Evolutionary conservation across 2,797 vertebrate genomes (phyloP).

Genomic region (Peromyscus attwateri): DNA sequence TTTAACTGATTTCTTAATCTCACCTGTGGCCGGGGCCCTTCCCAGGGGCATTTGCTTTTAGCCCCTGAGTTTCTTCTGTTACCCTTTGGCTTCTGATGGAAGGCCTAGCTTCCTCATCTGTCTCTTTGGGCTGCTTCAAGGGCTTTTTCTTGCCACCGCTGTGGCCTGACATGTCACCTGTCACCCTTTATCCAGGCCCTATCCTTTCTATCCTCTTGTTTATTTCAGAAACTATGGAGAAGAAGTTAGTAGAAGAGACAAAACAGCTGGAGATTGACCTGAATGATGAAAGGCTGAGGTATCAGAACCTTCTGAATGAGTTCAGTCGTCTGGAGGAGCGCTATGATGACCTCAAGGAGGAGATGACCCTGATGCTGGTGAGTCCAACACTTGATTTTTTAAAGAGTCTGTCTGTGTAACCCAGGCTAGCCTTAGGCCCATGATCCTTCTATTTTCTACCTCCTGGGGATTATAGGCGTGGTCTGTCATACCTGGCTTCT

Average conservation of each 20-base stretch:
- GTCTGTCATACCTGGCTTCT: not conserved
- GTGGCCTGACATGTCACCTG: not conserved
- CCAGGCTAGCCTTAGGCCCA: not conserved
- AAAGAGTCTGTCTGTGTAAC: not conserved
- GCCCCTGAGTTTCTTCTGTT: not conserved
- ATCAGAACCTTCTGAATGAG: conserved; percentile 98
- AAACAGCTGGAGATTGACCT: conserved; percentile 96
- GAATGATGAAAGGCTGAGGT: conserved; percentile 97
- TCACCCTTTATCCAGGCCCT: not conserved
- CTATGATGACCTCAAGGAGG: conserved; percentile 97
- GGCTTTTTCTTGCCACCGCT: not conserved
- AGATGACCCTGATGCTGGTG: conserved; percentile 92
- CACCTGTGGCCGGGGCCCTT: not conserved
- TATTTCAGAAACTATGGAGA: conserved; percentile 94
- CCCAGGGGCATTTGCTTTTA: not conserved
- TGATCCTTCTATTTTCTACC: not conserved
- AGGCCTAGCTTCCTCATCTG: not conserved
- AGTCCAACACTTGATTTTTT: conserved; percentile 73
- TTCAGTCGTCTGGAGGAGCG: conserved; percentile 97
- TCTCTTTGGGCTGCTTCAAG: not conserved
- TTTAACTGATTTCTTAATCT: not conserved
- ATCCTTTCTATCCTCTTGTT: not conserved
- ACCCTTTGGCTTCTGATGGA: not conserved
- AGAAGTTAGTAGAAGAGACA: conserved; percentile 93
- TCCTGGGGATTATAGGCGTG: not conserved